These are phyloP conservation scores for Goniozus legneri DNA, from an alignment of 1,140 invertebrate genomes.

Conservation along the genomic window DNA sequence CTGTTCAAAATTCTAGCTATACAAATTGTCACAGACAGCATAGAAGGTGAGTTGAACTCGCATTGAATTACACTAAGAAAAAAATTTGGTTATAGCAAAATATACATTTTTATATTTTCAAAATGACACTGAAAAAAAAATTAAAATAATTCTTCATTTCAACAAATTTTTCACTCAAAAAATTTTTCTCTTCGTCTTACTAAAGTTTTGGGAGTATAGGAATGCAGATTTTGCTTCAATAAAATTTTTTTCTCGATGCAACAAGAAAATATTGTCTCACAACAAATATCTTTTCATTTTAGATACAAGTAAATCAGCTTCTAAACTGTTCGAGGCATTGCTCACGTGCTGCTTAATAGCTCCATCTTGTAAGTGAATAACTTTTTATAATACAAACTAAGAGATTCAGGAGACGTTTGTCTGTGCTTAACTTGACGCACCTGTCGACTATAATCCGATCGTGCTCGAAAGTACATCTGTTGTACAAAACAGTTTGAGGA, in stretches of 20 bases:
- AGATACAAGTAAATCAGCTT: slow-evolving; percentile 47
- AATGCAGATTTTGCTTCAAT: too few relatives aligned
- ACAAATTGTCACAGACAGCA: slow-evolving; percentile 30
- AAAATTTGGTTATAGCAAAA: too few relatives aligned
- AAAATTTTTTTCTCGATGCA: not conserved
- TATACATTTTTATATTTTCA: too few relatives aligned
- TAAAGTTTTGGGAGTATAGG: too few relatives aligned
- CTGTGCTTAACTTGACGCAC: slow-evolving; percentile 17
- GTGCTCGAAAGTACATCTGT: slow-evolving; percentile 20
- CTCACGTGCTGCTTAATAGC: slow-evolving; percentile 48
- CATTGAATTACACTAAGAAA: not conserved
- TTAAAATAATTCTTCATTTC: too few relatives aligned
- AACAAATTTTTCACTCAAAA: not conserved
- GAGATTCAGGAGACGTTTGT: not conserved
- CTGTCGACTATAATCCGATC: slow-evolving; percentile 38
- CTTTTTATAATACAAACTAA: too few relatives aligned
- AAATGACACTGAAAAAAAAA: too few relatives aligned
- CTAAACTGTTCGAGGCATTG: slow-evolving; percentile 45
- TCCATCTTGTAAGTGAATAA: slow-evolving; percentile 45
- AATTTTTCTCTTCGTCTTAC: not conserved
- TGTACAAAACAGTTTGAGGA: slow-evolving; percentile 34
- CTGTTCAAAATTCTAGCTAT: slow-evolving; percentile 38
- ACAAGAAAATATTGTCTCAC: too few relatives aligned
- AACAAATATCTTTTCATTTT: slow-evolving; percentile 24
- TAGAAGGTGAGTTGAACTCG: slow-evolving; percentile 31